Evolutionary conservation across 2,113 vertebrate genomes (phyloP).

Genomic region (Bettongia penicillata): DNA sequence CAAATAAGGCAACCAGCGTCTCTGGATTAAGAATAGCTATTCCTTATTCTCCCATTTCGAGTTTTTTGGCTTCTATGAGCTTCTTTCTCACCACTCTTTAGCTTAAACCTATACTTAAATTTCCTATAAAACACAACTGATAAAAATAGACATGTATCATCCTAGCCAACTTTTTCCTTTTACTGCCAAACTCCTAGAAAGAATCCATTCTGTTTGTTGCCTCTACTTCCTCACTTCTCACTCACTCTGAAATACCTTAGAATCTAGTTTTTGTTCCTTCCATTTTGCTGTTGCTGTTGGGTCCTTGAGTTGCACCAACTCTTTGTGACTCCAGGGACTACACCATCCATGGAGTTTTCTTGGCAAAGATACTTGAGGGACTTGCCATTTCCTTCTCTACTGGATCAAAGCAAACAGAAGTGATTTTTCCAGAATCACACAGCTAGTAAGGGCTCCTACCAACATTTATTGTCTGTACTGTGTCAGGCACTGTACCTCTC

Average conservation of each 20-base stretch:
- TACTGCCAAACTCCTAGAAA: neutral
- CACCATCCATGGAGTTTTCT: too few species aligned
- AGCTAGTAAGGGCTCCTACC: neutral
- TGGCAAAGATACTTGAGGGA: neutral
- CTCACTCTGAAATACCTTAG: neutral
- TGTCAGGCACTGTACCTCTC: neutral
- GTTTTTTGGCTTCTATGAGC: neutral
- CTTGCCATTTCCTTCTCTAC: neutral
- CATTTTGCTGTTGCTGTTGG: neutral
- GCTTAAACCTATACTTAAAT: neutral
- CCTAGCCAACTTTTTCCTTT: neutral
- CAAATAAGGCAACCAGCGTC: neutral
- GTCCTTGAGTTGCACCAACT: neutral
- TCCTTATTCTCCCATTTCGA: conserved; percentile 9
- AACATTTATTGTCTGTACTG: neutral
- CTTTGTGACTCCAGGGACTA: neutral
- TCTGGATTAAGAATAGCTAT: neutral
- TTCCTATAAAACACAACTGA: conserved; percentile 4
- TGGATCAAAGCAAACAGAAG: neutral
- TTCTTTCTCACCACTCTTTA: neutral
- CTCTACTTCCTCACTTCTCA: neutral
- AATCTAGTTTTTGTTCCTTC: neutral
- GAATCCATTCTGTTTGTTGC: neutral
- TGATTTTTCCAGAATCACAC: neutral
- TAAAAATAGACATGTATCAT: neutral